Evolutionary conservation across 2,888 invertebrate species (phyloP).

Genomic region (Pharmacophagus antenor): DNA sequence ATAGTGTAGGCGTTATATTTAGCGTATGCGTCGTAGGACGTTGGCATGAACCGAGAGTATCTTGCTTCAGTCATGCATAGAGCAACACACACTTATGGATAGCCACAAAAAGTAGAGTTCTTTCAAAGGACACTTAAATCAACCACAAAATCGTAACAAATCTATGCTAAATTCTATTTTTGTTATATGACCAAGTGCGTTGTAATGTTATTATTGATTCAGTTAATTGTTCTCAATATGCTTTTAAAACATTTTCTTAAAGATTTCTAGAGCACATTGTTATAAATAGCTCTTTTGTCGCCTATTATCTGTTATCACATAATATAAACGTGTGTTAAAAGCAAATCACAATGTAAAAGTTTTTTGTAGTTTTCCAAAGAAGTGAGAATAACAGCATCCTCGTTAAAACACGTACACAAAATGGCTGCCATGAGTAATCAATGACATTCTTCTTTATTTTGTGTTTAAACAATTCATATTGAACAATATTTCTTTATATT

Average conservation of each 20-base stretch:
- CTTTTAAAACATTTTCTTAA: background rate
- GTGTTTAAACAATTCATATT: too few relatives aligned
- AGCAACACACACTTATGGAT: background rate
- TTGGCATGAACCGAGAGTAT: conserved; percentile 46
- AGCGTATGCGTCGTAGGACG: conserved; percentile 52
- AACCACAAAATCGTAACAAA: too few relatives aligned
- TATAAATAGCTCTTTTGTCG: too few relatives aligned
- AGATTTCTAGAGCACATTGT: too few relatives aligned
- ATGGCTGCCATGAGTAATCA: background rate
- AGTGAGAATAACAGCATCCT: background rate
- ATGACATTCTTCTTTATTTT: background rate
- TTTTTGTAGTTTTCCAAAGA: too few relatives aligned
- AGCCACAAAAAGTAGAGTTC: background rate
- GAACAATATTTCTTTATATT: too few relatives aligned
- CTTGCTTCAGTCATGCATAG: conserved; percentile 30
- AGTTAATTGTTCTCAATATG: background rate
- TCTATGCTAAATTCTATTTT: too few relatives aligned
- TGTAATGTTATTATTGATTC: too few relatives aligned
- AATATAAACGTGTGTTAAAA: too few relatives aligned
- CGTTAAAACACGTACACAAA: background rate
- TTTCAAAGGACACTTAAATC: background rate
- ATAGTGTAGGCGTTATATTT: conserved; percentile 57
- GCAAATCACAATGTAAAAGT: too few relatives aligned
- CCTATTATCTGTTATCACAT: too few relatives aligned
- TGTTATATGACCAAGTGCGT: too few relatives aligned